phyloP scores from a whole-genome alignment of 2,113 vertebrate genomes.

The Engraulis encrasicolus region DNA sequence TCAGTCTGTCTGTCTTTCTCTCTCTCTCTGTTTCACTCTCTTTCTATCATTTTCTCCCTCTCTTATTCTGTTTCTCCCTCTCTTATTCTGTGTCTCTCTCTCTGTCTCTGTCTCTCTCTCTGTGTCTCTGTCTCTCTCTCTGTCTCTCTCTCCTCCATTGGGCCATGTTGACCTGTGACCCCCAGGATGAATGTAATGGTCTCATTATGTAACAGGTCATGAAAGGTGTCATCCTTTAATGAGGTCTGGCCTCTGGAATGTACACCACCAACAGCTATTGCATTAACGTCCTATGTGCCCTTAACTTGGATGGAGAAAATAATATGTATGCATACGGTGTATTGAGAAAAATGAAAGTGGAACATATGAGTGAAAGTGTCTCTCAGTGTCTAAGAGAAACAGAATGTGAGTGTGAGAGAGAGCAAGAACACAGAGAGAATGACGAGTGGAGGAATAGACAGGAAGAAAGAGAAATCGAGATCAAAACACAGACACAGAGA shows the following conservation, averaged over 20 bases:
- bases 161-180: slow-evolving; percentile 90
- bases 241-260: not conserved
- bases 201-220: slow-evolving; percentile 97
- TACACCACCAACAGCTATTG: not conserved
- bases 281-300: no score
- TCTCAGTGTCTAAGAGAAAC: not conserved
- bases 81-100: not conserved
- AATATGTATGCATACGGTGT: no score
- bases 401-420: slow-evolving; percentile 34
- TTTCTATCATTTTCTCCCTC: no score
- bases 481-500: slow-evolving; percentile 38
- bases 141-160: slow-evolving; percentile 67
- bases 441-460: not conserved
- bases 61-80: not conserved
- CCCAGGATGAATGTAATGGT: slow-evolving; percentile 86
- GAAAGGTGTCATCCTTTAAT: slow-evolving; percentile 89
- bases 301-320: no score
- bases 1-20: no score
- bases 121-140: slow-evolving; percentile 44
- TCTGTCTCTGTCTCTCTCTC: not conserved
- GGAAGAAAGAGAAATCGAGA: not conserved
- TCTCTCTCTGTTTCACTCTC: no score
- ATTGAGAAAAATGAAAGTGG: not conserved
- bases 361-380: not conserved
- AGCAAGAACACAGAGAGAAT: not conserved